Evolutionary conservation across 2,113 vertebrate genomes (phyloP), one percentile per base, ranked within the genome.

Genomic region (Monarcha castaneiventris): DNA sequence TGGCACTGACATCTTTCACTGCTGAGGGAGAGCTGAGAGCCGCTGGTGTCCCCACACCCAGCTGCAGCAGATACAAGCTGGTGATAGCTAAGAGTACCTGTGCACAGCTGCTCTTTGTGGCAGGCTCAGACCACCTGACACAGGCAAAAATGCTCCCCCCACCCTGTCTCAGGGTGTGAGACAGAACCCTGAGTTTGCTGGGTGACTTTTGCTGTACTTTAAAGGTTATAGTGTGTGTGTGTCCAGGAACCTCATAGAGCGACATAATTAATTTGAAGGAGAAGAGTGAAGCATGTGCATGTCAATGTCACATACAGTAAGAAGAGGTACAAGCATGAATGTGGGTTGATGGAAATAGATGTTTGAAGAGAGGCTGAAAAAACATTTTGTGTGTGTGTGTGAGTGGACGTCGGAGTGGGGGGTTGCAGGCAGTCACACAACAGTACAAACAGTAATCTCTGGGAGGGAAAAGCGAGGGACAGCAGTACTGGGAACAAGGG

Each of bases 351-450:
- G 19, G 58, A 91, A 87, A 37, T 2, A 49, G 17, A 52, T 85
- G 20, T 37, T 49, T 58, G 67, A 83, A 93, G 22, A 82, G 46
- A 66, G n/a, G 10, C 32, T 88, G 37, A 35, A 61, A 83, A 59
- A 27, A 43, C 13, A 41, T 25, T 69, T 35, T 84, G 4, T 7
- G 6, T 19, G 7, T 19, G 7, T 29, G 16, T 55, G 33, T 84
- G 49, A 80, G 29, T 35, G 30, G 46, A 80, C 39, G 17, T 22
- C 7, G 10, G 55, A 10, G 0, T 1, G 5, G 13, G 10, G 1
- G 4, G 2, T 8, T 84, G 8, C 82, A 54, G 82, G 64, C 62
- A 92, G 41, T 55, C 63, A 63, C 23, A 63, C 29, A 58, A 66
- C 22, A 54, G 19, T 44, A 71, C 3, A 1, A 78, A 72, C 68